Percentiles rank a stretch among this genome's conserved stretches.
Conservation (phyloP, 2,888 invertebrate genomes). For the Plagodis pulveraria region DNA sequence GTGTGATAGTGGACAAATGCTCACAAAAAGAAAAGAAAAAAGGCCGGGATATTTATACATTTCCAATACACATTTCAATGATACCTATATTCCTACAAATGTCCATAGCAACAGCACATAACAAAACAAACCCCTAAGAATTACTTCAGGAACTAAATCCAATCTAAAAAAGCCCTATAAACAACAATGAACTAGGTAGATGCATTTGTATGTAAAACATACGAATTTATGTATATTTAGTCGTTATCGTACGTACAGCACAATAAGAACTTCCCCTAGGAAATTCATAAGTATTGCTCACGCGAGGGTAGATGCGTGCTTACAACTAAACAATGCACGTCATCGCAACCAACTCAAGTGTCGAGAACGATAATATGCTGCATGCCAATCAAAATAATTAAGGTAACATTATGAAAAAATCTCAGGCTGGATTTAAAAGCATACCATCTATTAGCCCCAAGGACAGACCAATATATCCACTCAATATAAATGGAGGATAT, state of each 20-base stretch:
- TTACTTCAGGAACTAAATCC: constrained; percentile 21
- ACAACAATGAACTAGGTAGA: constrained; percentile 19
- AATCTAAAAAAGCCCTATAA: constrained; percentile 15
- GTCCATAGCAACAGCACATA: too few species aligned
- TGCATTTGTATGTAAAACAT: constrained; percentile 29
- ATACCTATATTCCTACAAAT: too few species aligned
- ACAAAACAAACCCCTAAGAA: constrained; percentile 5
- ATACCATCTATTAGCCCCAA: too few species aligned
- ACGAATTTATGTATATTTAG: constrained; percentile 52
- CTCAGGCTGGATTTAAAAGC: background rate
- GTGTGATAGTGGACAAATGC: too few species aligned
- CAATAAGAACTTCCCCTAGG: constrained; percentile 70
- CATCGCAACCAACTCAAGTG: constrained; percentile 72
- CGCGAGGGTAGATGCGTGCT: constrained; percentile 69
- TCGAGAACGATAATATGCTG: constrained; percentile 64
- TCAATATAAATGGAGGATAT: too few species aligned
- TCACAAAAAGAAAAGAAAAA: too few species aligned
- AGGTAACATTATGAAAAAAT: too few species aligned
- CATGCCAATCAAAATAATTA: constrained; percentile 24
- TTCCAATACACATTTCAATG: too few species aligned
- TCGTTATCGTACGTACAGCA: constrained; percentile 60
- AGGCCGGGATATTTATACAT: too few species aligned
- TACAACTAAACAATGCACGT: constrained; percentile 76
- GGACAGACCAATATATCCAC: too few species aligned
- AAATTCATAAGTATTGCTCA: constrained; percentile 77